Conservation (phyloP, 2,888 invertebrate species). For the Heliconius aoede region DNA sequence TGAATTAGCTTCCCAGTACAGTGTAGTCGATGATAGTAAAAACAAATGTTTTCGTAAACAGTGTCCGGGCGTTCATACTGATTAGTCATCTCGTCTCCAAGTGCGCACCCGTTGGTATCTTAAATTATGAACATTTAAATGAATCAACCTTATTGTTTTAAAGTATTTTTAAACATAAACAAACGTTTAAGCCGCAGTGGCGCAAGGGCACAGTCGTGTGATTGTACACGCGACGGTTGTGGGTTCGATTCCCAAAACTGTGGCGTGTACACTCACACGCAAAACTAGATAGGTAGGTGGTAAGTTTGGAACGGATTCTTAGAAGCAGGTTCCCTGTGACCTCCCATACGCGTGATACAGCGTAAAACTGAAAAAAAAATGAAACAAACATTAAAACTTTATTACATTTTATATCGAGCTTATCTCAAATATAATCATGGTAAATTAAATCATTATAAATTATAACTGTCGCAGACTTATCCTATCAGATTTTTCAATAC, state of each 20-base stretch:
- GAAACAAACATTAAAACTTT: neutral
- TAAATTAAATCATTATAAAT: slow-evolving; percentile 41
- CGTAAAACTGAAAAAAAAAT: too few species aligned
- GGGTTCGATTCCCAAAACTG: too few species aligned
- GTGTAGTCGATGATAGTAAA: slow-evolving; percentile 14
- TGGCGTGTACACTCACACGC: too few species aligned
- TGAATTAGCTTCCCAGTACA: neutral
- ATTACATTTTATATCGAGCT: neutral
- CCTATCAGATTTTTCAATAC: slow-evolving; percentile 36
- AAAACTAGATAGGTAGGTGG: too few species aligned
- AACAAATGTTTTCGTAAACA: slow-evolving; percentile 37
- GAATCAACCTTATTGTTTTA: slow-evolving; percentile 6
- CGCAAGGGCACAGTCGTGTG: too few species aligned
- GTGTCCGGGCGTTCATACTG: slow-evolving; percentile 19
- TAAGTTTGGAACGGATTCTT: too few species aligned
- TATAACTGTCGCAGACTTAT: slow-evolving; percentile 24
- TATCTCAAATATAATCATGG: neutral
- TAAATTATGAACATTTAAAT: slow-evolving; percentile 39
- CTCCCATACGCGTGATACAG: too few species aligned
- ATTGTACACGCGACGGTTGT: too few species aligned
- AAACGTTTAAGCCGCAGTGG: neutral
- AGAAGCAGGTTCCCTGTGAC: too few species aligned
- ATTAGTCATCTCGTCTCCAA: slow-evolving; percentile 22
- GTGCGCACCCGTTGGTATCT: neutral
- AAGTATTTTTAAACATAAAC: slow-evolving; percentile 21